phyloP scores from a whole-genome alignment of 2,113 vertebrate species.

The Myrmecophaga tridactyla region DNA sequence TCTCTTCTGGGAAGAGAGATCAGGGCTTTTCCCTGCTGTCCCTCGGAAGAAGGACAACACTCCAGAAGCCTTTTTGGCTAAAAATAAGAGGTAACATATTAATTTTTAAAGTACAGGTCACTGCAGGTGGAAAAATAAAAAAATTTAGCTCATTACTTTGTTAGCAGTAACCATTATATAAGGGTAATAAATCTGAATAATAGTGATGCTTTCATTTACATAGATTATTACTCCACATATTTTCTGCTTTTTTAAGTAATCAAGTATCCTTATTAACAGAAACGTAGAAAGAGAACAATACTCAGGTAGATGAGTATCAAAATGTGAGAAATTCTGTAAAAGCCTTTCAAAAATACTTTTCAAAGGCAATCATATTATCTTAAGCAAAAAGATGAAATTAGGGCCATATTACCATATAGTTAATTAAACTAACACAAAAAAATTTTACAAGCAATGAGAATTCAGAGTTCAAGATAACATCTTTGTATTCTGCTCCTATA shows the following conservation, averaged over 20 bases:
- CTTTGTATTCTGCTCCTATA: neutral
- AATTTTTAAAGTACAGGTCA: conserved; percentile 41
- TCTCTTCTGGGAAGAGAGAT: conserved; percentile 87
- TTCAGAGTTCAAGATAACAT: conserved; percentile 16
- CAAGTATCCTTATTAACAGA: neutral
- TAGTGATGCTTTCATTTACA: neutral
- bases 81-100: conserved; percentile 64
- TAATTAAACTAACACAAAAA: conserved; percentile 35
- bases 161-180: neutral
- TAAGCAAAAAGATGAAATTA: conserved; percentile 40
- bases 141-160: conserved; percentile 30
- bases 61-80: conserved; percentile 87
- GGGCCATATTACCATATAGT: neutral
- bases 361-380: neutral
- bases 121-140: conserved; percentile 25
- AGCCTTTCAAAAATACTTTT: conserved; percentile 40
- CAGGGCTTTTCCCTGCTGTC: conserved; percentile 87
- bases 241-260: neutral
- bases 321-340: neutral
- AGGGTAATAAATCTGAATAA: neutral
- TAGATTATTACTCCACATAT: neutral
- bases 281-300: neutral
- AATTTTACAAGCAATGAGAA: neutral
- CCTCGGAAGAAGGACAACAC: conserved; percentile 90
- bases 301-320: neutral